These are phyloP conservation scores for Xestia rhomboidea DNA, from an alignment of 2,888 invertebrate species.

Conservation along the genomic window DNA sequence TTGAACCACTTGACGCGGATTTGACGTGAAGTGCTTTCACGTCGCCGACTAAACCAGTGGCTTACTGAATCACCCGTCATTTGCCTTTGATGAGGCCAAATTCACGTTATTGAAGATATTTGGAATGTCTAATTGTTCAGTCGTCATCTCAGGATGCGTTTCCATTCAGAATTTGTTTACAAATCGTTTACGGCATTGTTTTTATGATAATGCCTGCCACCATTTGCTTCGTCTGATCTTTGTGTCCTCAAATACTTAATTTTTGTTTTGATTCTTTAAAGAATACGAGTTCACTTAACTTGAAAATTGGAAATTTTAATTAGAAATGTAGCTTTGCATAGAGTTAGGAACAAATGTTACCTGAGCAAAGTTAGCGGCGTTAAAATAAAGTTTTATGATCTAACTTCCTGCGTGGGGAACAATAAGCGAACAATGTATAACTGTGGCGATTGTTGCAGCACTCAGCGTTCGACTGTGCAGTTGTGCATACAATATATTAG, in stretches of 20 bases:
- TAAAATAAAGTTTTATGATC: constrained; percentile 81
- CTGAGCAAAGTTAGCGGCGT: constrained; percentile 73
- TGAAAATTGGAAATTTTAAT: constrained; percentile 70
- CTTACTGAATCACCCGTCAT: constrained; percentile 83
- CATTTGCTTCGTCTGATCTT: background rate
- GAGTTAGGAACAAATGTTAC: constrained; percentile 74
- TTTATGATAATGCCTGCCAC: constrained; percentile 27
- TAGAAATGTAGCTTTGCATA: constrained; percentile 71
- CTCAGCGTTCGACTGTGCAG: constrained; percentile 64
- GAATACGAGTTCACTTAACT: constrained; percentile 14
- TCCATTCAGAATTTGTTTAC: constrained; percentile 58
- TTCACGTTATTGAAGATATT: constrained; percentile 78
- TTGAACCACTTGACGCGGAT: constrained; percentile 84
- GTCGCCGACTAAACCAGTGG: constrained; percentile 77
- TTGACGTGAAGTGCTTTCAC: constrained; percentile 84
- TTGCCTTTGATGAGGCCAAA: constrained; percentile 81
- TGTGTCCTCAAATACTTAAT: background rate
- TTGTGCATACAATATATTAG: constrained; percentile 71
- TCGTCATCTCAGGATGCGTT: constrained; percentile 55
- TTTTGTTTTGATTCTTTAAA: constrained; percentile 1
- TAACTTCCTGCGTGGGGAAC: constrained; percentile 79
- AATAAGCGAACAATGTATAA: constrained; percentile 80
- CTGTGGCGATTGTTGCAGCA: constrained; percentile 72
- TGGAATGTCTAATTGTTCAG: constrained; percentile 70
- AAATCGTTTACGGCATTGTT: constrained; percentile 48